These are phyloP conservation scores for Drosophila sturtevanti DNA, from an alignment of 1,140 invertebrate species.

Conservation along the genomic window DNA sequence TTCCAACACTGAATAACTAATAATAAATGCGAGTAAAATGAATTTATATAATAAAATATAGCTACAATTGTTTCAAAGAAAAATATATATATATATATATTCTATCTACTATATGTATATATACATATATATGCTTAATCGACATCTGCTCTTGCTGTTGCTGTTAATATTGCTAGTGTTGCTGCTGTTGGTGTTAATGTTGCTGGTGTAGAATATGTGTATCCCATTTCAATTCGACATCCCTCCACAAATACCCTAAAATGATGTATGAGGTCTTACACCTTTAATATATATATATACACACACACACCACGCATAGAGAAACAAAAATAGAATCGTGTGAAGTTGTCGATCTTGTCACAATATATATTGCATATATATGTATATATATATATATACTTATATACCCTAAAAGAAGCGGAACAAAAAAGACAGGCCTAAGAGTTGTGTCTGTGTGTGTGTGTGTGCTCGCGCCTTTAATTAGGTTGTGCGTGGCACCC, in stretches of 20 bases:
- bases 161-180: too few species aligned
- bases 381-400: background rate
- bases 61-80: too few species aligned
- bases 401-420: background rate
- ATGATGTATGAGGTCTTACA: constrained; percentile 16
- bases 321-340: constrained; percentile 38
- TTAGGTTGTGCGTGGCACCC: constrained; percentile 34
- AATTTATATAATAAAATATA: too few species aligned
- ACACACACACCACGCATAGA: background rate
- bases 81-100: too few species aligned
- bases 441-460: background rate
- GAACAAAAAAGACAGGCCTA: constrained; percentile 10
- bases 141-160: background rate
- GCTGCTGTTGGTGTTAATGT: too few species aligned
- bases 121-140: too few species aligned
- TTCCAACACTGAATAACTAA: too few species aligned
- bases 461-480: constrained; percentile 19
- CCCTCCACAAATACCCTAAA: background rate
- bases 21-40: too few species aligned
- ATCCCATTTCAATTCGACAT: constrained; percentile 13
- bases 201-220: background rate
- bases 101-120: too few species aligned
- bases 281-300: constrained; percentile 13
- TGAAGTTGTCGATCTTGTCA: constrained; percentile 44
- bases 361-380: constrained; percentile 12